These are phyloP conservation scores for Pachyuromys duprasi DNA, from an alignment of 2,797 vertebrate species.

Conservation along the genomic window DNA sequence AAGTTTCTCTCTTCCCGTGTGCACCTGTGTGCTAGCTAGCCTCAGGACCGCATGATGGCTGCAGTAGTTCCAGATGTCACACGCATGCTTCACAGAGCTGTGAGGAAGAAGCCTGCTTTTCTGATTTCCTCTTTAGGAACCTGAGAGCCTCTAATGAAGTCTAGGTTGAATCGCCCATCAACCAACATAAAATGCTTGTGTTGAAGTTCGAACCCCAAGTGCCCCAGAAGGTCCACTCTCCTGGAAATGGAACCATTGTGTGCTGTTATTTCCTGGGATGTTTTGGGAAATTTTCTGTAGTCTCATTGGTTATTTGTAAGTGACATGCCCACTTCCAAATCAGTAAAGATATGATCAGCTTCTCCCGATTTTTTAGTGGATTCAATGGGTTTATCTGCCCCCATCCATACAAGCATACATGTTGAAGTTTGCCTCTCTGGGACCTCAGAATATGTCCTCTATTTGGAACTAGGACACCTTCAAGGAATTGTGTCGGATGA, in stretches of 20 bases:
- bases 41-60: neutral
- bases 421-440: neutral
- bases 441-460: neutral
- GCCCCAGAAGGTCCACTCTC: neutral
- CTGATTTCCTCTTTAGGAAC: neutral
- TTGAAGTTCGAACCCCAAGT: neutral
- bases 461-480: neutral
- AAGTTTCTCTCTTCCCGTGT: neutral
- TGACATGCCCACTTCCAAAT: neutral
- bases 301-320: neutral
- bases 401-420: neutral
- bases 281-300: neutral
- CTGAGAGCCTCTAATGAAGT: neutral
- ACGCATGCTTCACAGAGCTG: neutral
- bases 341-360: neutral
- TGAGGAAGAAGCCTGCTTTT: neutral
- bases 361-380: neutral
- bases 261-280: neutral
- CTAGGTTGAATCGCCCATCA: neutral
- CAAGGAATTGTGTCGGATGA: neutral
- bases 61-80: neutral
- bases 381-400: neutral
- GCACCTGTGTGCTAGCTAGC: neutral
- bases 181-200: neutral
- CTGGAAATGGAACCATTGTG: neutral